Conservation (phyloP, 2,113 vertebrate species). For the Mobula hypostoma region DNA sequence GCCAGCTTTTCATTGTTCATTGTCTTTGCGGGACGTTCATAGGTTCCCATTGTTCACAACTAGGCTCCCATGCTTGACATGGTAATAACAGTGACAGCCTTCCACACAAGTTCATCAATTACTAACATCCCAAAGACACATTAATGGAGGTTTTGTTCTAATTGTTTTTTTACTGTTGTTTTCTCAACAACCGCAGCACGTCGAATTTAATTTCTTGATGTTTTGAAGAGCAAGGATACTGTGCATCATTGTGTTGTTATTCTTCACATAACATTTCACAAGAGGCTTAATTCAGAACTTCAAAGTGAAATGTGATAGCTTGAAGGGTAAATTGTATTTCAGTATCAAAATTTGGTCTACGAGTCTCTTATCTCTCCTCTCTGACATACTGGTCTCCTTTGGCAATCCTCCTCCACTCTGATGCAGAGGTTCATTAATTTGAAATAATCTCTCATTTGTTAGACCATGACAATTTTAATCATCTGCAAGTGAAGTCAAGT, state of each 20-base stretch:
- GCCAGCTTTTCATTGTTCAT: too few species aligned
- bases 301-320: neutral
- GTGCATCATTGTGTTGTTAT: neutral
- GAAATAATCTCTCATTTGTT: slow-evolving; percentile 20
- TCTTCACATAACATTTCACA: neutral
- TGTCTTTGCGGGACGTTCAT: too few species aligned
- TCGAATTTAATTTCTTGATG: neutral
- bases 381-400: neutral
- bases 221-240: neutral
- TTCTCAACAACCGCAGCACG: neutral
- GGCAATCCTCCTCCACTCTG: neutral
- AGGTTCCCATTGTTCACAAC: too few species aligned
- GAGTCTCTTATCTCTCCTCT: neutral
- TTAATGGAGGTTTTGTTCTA: neutral
- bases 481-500: slow-evolving; percentile 4
- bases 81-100: neutral
- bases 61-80: too few species aligned
- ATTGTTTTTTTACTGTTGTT: neutral
- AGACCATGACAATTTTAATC: slow-evolving; percentile 32
- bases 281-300: neutral
- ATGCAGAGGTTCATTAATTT: slow-evolving; percentile 6
- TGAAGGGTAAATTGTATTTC: neutral
- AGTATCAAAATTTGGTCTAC: neutral
- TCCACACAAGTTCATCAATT: neutral
- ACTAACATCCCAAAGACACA: neutral